Conservation (phyloP, 2,113 vertebrate genomes). For the Macaca mulatta region DNA sequence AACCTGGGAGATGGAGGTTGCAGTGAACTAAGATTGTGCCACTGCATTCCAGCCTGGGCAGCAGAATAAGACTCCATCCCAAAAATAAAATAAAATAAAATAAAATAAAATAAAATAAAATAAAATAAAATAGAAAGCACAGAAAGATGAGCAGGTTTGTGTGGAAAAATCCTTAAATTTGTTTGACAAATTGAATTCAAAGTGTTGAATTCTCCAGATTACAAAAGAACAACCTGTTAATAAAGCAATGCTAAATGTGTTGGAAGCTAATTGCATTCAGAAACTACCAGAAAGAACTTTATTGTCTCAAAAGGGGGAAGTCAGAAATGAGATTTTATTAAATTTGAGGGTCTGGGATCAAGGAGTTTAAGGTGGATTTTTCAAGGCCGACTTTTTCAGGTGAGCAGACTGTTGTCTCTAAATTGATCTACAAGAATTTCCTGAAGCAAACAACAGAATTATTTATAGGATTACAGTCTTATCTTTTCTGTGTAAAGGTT, state of each 20-base stretch:
- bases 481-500: background rate
- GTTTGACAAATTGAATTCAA: background rate
- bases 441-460: background rate
- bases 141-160: background rate
- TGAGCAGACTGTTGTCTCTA: background rate
- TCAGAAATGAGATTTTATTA: background rate
- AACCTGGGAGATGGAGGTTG: no score
- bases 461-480: background rate
- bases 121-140: background rate
- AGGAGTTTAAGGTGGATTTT: background rate
- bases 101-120: background rate
- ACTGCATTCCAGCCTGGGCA: no score
- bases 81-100: no score
- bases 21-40: no score
- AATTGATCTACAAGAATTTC: constrained; percentile 4
- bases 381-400: background rate
- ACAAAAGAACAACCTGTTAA: background rate
- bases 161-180: background rate
- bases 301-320: background rate
- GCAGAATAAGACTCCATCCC: no score
- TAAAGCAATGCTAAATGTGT: background rate
- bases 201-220: background rate
- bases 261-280: background rate
- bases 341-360: background rate
- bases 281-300: background rate